Percentiles rank a stretch among this genome's conserved stretches.
Conservation (phyloP, 2,113 vertebrate species). For the Petromus typicus region DNA sequence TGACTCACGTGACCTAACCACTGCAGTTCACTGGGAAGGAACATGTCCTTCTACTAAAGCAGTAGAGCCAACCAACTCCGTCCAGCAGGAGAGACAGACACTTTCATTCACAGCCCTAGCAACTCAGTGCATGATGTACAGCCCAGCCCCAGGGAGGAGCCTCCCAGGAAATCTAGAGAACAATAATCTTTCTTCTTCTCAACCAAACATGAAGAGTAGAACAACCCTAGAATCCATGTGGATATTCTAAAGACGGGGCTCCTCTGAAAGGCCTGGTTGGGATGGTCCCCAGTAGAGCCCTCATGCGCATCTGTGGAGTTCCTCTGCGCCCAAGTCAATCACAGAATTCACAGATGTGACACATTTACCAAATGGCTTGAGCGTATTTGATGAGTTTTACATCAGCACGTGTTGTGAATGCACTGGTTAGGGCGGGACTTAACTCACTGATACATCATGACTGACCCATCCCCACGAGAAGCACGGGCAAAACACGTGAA, state of each 20-base stretch:
- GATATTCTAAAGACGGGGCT: background rate
- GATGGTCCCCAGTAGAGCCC: too few species aligned
- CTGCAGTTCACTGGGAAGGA: background rate
- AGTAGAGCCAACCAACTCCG: background rate
- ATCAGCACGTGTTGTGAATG: background rate
- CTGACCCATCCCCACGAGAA: background rate
- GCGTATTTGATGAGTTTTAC: too few species aligned
- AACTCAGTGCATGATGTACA: too few species aligned
- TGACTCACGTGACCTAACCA: background rate
- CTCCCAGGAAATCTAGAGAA: background rate
- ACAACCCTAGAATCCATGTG: accelerated
- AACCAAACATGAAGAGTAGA: background rate
- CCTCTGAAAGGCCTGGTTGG: background rate
- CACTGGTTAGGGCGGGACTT: accelerated
- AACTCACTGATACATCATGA: background rate
- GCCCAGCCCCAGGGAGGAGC: background rate
- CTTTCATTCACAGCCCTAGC: background rate
- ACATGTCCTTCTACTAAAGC: background rate
- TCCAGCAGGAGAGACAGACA: background rate
- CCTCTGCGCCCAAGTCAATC: background rate
- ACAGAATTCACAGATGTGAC: background rate
- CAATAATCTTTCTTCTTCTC: background rate
- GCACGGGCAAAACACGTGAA: background rate
- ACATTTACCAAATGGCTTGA: background rate
- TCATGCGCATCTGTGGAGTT: background rate